Evolutionary conservation across 2,113 vertebrate genomes (phyloP).

Genomic region (Seriola aureovittata): DNA sequence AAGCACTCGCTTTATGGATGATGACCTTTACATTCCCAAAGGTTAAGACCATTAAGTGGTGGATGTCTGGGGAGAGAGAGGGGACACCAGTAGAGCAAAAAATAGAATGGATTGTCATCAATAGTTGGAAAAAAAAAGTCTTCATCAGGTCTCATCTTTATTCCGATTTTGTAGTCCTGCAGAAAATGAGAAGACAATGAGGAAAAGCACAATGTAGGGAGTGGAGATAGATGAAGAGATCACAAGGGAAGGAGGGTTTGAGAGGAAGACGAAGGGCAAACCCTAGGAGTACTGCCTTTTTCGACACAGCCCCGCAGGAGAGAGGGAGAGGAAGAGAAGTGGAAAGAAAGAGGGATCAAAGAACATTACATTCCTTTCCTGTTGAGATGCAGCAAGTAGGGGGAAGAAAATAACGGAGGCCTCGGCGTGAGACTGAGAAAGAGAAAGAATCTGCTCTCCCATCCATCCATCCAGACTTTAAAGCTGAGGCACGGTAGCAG

Average conservation of each 20-base stretch:
- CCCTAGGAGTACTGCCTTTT: slow-evolving; percentile 33
- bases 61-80: slow-evolving; percentile 13
- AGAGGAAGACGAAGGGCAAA: slow-evolving; percentile 42
- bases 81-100: slow-evolving; percentile 5
- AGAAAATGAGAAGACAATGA: neutral
- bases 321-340: neutral
- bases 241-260: slow-evolving; percentile 10
- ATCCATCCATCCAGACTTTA: slow-evolving; percentile 32
- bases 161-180: slow-evolving; percentile 1
- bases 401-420: slow-evolving; percentile 8
- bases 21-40: slow-evolving; percentile 72
- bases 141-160: neutral
- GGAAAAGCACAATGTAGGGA: neutral
- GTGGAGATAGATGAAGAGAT: slow-evolving; percentile 37
- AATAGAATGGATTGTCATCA: neutral
- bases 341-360: slow-evolving; percentile 44
- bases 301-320: slow-evolving; percentile 33
- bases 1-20: slow-evolving; percentile 42
- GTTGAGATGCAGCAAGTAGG: slow-evolving; percentile 39
- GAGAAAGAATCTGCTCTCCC: slow-evolving; percentile 17
- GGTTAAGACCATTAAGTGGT: slow-evolving; percentile 61
- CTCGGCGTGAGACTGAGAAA: slow-evolving; percentile 13
- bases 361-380: slow-evolving; percentile 42
- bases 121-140: neutral
- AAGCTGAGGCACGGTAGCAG: slow-evolving; percentile 9